A percentile compares a stretch with the other conserved stretches of the same genome.
Evolutionary conservation across 2,113 vertebrate genomes (phyloP).

Genomic region (Xyliphius kryptos): DNA sequence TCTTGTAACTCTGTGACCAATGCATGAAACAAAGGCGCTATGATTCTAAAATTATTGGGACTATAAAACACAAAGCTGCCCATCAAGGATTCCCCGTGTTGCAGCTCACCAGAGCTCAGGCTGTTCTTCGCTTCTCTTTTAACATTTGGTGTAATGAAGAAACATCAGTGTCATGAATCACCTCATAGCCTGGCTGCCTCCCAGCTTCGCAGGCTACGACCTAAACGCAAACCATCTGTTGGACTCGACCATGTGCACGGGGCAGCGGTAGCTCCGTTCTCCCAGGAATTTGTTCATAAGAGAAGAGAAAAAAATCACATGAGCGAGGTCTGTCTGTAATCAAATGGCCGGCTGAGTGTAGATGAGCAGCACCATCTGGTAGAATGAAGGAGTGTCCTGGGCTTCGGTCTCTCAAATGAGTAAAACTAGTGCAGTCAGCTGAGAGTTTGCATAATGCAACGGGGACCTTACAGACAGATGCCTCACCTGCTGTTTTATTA

Average conservation of each 20-base stretch:
- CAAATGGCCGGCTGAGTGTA: constrained; percentile 25
- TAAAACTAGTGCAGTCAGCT: neutral
- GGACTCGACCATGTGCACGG: constrained; percentile 49
- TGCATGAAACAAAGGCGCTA: too few species aligned
- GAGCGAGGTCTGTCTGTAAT: constrained; percentile 46
- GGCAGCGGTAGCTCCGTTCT: constrained; percentile 56
- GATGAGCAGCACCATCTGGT: constrained; percentile 21
- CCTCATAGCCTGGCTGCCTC: constrained; percentile 57
- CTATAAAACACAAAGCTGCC: neutral
- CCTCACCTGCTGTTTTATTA: too few species aligned
- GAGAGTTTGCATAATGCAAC: too few species aligned
- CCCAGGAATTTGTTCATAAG: constrained; percentile 51
- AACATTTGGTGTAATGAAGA: constrained; percentile 50
- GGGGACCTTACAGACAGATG: too few species aligned
- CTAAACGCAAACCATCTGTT: constrained; percentile 72
- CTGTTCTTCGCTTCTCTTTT: constrained; percentile 19
- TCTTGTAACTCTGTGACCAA: too few species aligned
- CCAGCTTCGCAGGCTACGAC: constrained; percentile 31
- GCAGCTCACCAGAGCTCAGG: constrained; percentile 39
- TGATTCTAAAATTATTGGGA: too few species aligned
- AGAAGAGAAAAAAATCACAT: constrained; percentile 50
- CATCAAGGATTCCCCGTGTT: constrained; percentile 32
- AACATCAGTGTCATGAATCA: constrained; percentile 61
- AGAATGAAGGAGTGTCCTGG: constrained; percentile 1
- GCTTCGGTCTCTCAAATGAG: neutral